Evolutionary conservation across 2,113 vertebrate genomes (phyloP).

Genomic region (Dendropsophus ebraccatus): DNA sequence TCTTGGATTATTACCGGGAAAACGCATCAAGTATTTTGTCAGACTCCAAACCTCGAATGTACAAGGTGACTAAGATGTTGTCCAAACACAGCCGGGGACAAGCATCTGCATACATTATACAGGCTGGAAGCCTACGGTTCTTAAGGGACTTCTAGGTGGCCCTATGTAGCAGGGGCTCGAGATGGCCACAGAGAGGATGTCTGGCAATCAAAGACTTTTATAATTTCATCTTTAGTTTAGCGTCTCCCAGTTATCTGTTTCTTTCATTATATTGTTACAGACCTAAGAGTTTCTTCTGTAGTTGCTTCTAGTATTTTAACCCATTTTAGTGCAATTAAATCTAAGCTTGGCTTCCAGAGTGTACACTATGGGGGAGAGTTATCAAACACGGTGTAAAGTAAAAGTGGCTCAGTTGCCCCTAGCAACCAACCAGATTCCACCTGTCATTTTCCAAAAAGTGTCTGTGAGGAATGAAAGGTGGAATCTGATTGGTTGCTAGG

Average conservation of each 20-base stretch:
- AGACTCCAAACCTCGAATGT: conserved; percentile 1
- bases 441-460: too few species aligned
- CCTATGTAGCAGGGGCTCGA: background rate
- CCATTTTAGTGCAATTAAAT: too few species aligned
- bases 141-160: background rate
- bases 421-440: too few species aligned
- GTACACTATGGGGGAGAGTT: too few species aligned
- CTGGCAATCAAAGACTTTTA: background rate
- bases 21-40: conserved; percentile 31
- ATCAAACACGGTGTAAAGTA: too few species aligned
- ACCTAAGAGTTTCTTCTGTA: background rate
- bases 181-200: background rate
- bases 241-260: background rate
- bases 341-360: too few species aligned
- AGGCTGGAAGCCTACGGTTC: background rate
- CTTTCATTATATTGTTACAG: background rate
- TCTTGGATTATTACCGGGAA: conserved; percentile 49
- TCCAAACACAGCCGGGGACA: background rate
- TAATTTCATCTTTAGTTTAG: background rate
- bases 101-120: conserved; percentile 10
- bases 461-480: too few species aligned
- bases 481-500: too few species aligned
- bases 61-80: conserved; percentile 29
- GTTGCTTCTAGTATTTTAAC: background rate
- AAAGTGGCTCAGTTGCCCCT: too few species aligned